Conservation (phyloP, 2,797 vertebrate genomes). For the Sebastes miniatus region DNA sequence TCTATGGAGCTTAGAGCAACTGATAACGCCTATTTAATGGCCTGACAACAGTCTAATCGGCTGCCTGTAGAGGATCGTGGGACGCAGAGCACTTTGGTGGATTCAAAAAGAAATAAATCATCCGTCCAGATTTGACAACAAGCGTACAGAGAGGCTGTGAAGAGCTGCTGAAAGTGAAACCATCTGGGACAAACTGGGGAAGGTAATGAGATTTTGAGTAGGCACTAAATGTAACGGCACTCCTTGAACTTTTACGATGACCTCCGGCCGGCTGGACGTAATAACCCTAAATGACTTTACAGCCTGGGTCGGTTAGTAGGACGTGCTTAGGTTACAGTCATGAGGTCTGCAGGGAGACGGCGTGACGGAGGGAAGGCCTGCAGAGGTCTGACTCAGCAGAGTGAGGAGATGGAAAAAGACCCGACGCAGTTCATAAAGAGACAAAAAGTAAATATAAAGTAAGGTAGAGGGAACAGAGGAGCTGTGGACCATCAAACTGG, state of each 20-base stretch:
- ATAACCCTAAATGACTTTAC: constrained; percentile 43
- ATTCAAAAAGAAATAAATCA: constrained; percentile 19
- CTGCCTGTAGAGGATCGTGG: background rate
- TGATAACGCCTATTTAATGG: no score
- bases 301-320: constrained; percentile 38
- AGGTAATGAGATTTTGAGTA: constrained; percentile 53
- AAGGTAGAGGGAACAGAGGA: background rate
- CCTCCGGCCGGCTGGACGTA: constrained; percentile 34
- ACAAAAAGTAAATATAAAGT: no score
- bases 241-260: constrained; percentile 51
- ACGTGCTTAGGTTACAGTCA: constrained; percentile 22
- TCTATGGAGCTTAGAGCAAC: no score
- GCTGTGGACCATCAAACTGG: background rate
- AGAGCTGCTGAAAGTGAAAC: constrained; percentile 34
- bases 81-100: background rate
- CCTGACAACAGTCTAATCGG: background rate
- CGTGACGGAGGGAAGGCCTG: background rate
- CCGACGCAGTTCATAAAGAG: background rate
- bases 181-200: constrained; percentile 38
- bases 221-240: constrained; percentile 35
- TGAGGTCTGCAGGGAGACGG: constrained; percentile 1
- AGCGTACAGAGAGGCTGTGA: background rate
- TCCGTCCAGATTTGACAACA: constrained; percentile 8
- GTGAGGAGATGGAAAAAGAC: constrained; percentile 29
- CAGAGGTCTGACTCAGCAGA: background rate